Evolutionary conservation across 1,140 invertebrate species (phyloP).

Genomic region (Cataglyphis hispanica): DNA sequence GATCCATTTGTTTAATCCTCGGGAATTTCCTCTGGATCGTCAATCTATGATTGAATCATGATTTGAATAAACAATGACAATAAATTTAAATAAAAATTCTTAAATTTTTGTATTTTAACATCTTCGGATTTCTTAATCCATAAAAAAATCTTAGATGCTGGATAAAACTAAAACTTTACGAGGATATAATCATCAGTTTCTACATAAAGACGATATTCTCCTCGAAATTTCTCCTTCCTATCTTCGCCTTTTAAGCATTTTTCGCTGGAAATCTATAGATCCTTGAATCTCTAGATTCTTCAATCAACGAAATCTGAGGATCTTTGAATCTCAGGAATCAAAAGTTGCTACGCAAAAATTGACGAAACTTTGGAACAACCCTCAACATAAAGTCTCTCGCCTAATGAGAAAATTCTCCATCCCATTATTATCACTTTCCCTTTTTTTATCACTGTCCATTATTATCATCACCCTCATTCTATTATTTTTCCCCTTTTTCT

Average conservation of each 20-base stretch:
- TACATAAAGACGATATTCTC: neutral
- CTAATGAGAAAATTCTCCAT: constrained; percentile 12
- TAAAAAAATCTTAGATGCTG: constrained; percentile 6
- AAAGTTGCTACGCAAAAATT: constrained; percentile 42
- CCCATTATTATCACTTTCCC: constrained; percentile 32
- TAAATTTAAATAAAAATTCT: constrained; percentile 26
- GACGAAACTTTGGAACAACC: constrained; percentile 42
- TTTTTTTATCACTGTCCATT: constrained; percentile 30
- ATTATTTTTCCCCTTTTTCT: neutral
- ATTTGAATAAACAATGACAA: too few species aligned
- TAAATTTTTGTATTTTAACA: neutral
- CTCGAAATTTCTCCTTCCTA: neutral
- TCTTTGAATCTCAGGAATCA: constrained; percentile 1
- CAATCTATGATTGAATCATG: neutral
- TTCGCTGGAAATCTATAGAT: neutral
- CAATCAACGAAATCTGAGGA: constrained; percentile 3
- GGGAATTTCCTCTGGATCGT: neutral
- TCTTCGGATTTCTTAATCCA: constrained; percentile 7
- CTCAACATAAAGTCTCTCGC: constrained; percentile 18
- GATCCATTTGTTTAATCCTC: neutral
- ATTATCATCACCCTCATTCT: constrained; percentile 32
- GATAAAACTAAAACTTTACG: constrained; percentile 14
- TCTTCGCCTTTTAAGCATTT: neutral
- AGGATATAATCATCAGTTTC: neutral
- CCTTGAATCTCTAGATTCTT: neutral